These are phyloP conservation scores for Pemphigus obesinymphae DNA, from an alignment of 1,140 invertebrate genomes.

Conservation along the genomic window DNA sequence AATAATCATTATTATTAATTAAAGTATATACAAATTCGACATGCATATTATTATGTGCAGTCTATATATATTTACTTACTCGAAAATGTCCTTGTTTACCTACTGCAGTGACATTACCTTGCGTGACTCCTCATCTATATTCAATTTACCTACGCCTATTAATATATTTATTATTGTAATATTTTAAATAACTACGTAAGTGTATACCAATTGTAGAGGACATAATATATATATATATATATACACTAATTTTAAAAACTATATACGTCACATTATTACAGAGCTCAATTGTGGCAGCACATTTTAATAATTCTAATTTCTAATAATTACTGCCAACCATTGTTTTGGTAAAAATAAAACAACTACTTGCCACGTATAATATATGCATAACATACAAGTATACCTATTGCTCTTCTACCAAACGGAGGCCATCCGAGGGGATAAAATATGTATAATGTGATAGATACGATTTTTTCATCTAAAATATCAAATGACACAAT, in stretches of 20 bases:
- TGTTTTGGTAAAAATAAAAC: not conserved
- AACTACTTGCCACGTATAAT: too few species aligned
- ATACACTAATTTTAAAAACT: not conserved
- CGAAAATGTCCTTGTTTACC: not conserved
- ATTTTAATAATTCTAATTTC: slow-evolving; percentile 20
- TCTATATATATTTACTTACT: too few species aligned
- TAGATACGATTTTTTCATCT: too few species aligned
- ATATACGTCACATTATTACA: too few species aligned
- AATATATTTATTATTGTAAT: not conserved
- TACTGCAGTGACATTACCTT: not conserved
- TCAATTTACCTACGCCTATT: not conserved
- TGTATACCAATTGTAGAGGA: not conserved
- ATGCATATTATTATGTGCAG: too few species aligned
- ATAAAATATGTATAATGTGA: not conserved
- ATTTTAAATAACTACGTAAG: not conserved
- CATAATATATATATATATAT: not conserved
- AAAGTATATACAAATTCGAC: too few species aligned
- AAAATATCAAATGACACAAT: too few species aligned
- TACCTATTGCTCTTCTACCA: not conserved
- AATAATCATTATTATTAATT: too few species aligned
- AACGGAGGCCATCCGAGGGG: not conserved
- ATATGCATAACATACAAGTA: not conserved
- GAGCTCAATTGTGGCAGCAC: not conserved
- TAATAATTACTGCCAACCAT: slow-evolving; percentile 8
- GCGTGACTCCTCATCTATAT: not conserved